A percentile compares a stretch with the other conserved stretches of the same genome.
phyloP scores from a whole-genome alignment of 1,140 invertebrate genomes.

The Oppia nitens region DNA sequence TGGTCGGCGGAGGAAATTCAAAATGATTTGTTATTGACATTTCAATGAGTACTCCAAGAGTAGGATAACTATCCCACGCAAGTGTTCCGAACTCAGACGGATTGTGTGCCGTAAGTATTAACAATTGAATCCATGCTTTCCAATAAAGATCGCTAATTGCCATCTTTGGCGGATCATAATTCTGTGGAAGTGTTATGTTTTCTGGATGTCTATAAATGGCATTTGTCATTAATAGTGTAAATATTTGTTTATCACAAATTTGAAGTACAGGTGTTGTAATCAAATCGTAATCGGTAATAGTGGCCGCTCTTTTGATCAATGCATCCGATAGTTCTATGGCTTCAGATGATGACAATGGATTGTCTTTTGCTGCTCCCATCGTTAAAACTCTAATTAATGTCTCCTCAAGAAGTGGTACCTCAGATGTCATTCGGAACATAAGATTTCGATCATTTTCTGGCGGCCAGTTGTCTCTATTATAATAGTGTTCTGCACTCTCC shows the following conservation, averaged over 20 bases:
- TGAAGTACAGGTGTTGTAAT: constrained; percentile 32
- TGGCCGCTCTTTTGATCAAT: constrained; percentile 61
- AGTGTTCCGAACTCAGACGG: constrained; percentile 63
- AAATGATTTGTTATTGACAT: constrained; percentile 89
- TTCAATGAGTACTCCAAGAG: constrained; percentile 75
- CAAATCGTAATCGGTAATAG: constrained; percentile 41
- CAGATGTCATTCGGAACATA: constrained; percentile 60
- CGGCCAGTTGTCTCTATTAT: constrained; percentile 84
- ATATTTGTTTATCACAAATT: constrained; percentile 58
- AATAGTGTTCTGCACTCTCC: constrained; percentile 68
- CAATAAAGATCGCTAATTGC: constrained; percentile 82
- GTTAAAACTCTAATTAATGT: constrained; percentile 60
- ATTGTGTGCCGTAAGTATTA: constrained; percentile 81
- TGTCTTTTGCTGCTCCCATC: constrained; percentile 60
- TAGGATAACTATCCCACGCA: constrained; percentile 82
- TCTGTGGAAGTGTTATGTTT: constrained; percentile 65
- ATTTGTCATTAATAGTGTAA: constrained; percentile 74
- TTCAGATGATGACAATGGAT: constrained; percentile 58
- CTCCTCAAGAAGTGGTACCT: constrained; percentile 66
- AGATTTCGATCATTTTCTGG: constrained; percentile 54
- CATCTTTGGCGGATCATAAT: constrained; percentile 66
- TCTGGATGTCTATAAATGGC: constrained; percentile 81
- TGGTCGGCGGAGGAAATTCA: constrained; percentile 50
- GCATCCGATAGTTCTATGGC: constrained; percentile 68
- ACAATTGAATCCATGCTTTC: constrained; percentile 79